These are phyloP conservation scores for Xenentodon cancila DNA, from an alignment of 2,797 vertebrate genomes.

Conservation along the genomic window DNA sequence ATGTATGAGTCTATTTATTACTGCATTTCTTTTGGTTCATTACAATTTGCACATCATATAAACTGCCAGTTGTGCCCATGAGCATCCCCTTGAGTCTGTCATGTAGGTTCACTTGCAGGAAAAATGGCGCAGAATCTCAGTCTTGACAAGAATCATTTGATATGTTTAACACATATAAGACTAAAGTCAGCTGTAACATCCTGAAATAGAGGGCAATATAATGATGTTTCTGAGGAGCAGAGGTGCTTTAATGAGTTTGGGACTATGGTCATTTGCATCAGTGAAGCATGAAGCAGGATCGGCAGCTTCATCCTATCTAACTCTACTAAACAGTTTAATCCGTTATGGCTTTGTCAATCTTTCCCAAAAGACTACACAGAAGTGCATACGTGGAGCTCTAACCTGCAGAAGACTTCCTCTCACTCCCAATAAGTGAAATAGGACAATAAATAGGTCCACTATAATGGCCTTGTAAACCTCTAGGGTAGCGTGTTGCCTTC, in stretches of 20 bases:
- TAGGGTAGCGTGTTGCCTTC: not conserved
- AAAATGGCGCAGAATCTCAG: not conserved
- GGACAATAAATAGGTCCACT: constrained; percentile 15
- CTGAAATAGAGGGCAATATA: no score
- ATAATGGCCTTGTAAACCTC: not conserved
- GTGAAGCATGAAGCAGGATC: not conserved
- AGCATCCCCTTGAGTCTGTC: not conserved
- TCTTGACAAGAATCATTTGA: not conserved
- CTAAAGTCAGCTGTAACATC: no score
- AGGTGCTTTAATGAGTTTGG: no score
- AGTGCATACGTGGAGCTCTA: not conserved
- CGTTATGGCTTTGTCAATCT: not conserved
- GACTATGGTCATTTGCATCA: no score
- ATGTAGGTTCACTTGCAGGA: not conserved
- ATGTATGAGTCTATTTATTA: constrained; percentile 42
- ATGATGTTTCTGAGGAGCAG: no score
- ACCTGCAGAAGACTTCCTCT: constrained; percentile 5
- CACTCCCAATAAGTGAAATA: not conserved
- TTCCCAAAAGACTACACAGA: no score
- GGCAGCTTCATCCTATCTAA: not conserved
- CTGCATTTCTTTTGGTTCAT: constrained; percentile 8
- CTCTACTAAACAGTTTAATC: not conserved
- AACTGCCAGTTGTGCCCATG: not conserved
- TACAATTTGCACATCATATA: constrained; percentile 16
- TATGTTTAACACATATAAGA: not conserved